Conservation (phyloP, 2,113 vertebrate species). For the Istiophorus platypterus region DNA sequence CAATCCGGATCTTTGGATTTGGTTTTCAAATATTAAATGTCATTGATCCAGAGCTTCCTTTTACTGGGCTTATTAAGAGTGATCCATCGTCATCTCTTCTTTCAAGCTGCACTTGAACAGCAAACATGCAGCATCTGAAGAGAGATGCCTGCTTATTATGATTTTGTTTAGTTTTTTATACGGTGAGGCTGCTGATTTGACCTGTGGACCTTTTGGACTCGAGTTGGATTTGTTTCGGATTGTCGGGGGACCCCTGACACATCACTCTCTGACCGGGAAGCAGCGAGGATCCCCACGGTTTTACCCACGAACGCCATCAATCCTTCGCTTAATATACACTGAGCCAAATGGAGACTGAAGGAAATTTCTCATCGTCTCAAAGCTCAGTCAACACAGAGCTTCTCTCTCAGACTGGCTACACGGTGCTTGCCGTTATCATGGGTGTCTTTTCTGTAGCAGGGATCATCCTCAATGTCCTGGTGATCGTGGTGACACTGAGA, state of each 20-base stretch:
- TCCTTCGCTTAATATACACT: background rate
- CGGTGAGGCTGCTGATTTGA: background rate
- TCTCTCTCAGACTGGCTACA: slow-evolving; percentile 77
- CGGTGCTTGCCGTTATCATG: slow-evolving; percentile 76
- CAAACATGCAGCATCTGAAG: slow-evolving; percentile 10
- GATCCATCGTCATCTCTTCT: slow-evolving; percentile 10
- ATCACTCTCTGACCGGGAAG: background rate
- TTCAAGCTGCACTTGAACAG: background rate
- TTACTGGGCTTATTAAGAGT: slow-evolving; percentile 59
- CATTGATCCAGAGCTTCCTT: slow-evolving; percentile 50
- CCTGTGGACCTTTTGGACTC: slow-evolving; percentile 2
- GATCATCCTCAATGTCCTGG: slow-evolving; percentile 79
- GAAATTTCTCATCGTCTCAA: slow-evolving; percentile 50
- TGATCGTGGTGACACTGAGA: slow-evolving; percentile 80
- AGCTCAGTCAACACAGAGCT: slow-evolving; percentile 41
- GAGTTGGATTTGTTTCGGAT: background rate
- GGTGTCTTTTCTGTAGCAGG: slow-evolving; percentile 75
- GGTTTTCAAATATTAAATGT: slow-evolving; percentile 59
- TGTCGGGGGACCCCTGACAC: background rate
- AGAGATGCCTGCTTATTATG: background rate
- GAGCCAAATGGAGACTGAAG: slow-evolving; percentile 46
- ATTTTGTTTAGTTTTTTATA: background rate
- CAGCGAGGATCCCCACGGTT: background rate
- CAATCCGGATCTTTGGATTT: slow-evolving; percentile 82
- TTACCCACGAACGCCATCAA: background rate